A percentile compares a stretch with the other conserved stretches of the same genome.
Conservation (phyloP, 2,888 invertebrate species). For the Cenopis cana region DNA sequence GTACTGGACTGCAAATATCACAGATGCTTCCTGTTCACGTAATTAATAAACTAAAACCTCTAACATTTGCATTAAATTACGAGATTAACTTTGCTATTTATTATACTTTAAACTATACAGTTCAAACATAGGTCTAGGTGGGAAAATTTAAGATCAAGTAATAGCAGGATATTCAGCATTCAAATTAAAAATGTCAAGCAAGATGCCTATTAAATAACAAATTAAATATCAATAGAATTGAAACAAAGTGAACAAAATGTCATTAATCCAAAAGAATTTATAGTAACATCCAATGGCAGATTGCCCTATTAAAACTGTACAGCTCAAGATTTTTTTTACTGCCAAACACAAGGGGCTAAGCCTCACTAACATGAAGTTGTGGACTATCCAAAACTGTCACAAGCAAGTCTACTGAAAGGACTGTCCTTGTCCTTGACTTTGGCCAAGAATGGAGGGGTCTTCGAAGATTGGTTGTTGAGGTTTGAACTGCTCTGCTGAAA, state of each 20-base stretch:
- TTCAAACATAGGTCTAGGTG: conserved; percentile 13
- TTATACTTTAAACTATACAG: conserved; percentile 35
- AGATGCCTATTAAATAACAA: neutral
- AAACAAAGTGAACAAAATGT: neutral
- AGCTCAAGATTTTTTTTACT: conserved; percentile 14
- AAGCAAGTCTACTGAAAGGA: conserved; percentile 65
- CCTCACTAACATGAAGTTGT: neutral
- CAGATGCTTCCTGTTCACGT: conserved; percentile 74
- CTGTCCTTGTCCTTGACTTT: conserved; percentile 70
- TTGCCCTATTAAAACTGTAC: conserved; percentile 25
- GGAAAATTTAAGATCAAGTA: neutral
- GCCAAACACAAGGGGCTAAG: conserved; percentile 12
- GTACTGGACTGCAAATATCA: conserved; percentile 80
- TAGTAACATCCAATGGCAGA: too few relatives aligned
- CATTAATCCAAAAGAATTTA: neutral
- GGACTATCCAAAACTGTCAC: conserved; percentile 2
- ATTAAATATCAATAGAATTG: neutral
- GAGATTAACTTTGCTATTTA: conserved; percentile 25
- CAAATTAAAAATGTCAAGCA: neutral
- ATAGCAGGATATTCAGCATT: neutral
- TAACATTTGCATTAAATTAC: conserved; percentile 15
- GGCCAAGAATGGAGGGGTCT: conserved; percentile 90
- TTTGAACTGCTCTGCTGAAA: conserved; percentile 96
- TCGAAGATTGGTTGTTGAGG: conserved; percentile 91
- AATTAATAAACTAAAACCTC: conserved; percentile 36